These are phyloP conservation scores for Neoscelio sp. DNA, from an alignment of 2,888 invertebrate genomes.

Conservation along the genomic window DNA sequence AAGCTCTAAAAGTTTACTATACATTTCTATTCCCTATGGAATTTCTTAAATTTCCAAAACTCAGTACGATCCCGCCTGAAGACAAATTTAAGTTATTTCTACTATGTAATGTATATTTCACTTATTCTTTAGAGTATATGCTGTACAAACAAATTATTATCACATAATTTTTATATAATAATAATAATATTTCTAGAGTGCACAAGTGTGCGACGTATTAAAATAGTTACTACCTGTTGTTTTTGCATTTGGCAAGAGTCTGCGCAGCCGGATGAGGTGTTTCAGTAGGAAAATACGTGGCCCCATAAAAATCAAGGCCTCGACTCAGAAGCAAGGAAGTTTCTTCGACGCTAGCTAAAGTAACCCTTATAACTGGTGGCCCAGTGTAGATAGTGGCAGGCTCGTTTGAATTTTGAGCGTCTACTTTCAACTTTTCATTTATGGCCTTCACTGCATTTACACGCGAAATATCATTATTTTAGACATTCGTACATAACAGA, in stretches of 20 bases:
- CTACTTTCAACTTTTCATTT: conserved; percentile 80
- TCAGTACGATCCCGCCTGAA: too few species aligned
- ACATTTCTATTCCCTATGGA: too few species aligned
- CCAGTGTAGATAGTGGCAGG: conserved; percentile 81
- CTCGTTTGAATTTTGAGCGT: conserved; percentile 79
- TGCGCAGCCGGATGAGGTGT: conserved; percentile 87
- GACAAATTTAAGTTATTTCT: too few species aligned
- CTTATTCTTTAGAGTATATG: too few species aligned
- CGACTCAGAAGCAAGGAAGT: conserved; percentile 89
- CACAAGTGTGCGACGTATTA: too few species aligned
- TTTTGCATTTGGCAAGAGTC: conserved; percentile 80
- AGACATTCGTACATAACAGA: too few species aligned
- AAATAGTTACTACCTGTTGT: conserved; percentile 78
- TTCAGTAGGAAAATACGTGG: conserved; percentile 94
- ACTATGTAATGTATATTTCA: too few species aligned
- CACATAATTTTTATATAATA: too few species aligned
- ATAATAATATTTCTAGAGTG: too few species aligned
- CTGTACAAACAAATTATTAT: too few species aligned
- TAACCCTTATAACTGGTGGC: conserved; percentile 83
- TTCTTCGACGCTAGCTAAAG: conserved; percentile 83
- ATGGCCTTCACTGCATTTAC: conserved; percentile 77
- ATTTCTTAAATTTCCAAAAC: too few species aligned
- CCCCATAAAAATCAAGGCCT: conserved; percentile 94
- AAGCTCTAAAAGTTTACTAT: too few species aligned
- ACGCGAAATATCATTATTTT: conserved; percentile 61